phyloP scores from a whole-genome alignment of 2,888 invertebrate genomes.

The Monopis laevigella region DNA sequence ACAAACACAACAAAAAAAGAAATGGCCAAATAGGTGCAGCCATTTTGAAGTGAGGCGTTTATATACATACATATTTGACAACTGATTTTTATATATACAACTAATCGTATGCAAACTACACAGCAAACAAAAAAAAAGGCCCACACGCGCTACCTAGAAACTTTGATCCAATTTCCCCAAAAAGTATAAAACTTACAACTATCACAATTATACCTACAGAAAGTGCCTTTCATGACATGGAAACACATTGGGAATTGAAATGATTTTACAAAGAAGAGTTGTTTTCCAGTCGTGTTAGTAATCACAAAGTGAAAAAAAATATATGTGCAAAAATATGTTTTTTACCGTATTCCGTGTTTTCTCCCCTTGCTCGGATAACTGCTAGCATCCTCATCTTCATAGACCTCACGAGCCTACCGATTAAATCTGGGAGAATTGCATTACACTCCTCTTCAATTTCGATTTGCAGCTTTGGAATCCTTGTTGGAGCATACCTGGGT shows the following conservation, averaged over 20 bases:
- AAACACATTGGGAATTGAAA: neutral
- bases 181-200: constrained; percentile 4
- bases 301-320: neutral
- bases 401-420: neutral
- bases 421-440: too few relatives aligned
- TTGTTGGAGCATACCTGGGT: too few relatives aligned
- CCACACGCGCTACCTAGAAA: too few relatives aligned
- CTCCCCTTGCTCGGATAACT: constrained; percentile 1
- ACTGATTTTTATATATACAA: neutral
- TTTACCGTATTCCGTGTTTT: neutral
- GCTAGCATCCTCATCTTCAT: constrained; percentile 3
- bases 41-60: too few relatives aligned
- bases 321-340: neutral
- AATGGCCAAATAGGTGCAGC: too few relatives aligned
- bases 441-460: too few relatives aligned
- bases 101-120: neutral
- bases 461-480: too few relatives aligned
- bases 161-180: too few relatives aligned
- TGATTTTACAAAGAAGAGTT: neutral
- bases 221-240: constrained; percentile 1
- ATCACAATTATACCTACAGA: constrained; percentile 1
- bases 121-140: too few relatives aligned
- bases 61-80: too few relatives aligned
- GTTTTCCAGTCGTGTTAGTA: neutral
- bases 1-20: neutral